A percentile compares a stretch with the other conserved stretches of the same genome.
Evolutionary conservation across 2,888 invertebrate species (phyloP).

Genomic region (Pachydiplax longipennis): DNA sequence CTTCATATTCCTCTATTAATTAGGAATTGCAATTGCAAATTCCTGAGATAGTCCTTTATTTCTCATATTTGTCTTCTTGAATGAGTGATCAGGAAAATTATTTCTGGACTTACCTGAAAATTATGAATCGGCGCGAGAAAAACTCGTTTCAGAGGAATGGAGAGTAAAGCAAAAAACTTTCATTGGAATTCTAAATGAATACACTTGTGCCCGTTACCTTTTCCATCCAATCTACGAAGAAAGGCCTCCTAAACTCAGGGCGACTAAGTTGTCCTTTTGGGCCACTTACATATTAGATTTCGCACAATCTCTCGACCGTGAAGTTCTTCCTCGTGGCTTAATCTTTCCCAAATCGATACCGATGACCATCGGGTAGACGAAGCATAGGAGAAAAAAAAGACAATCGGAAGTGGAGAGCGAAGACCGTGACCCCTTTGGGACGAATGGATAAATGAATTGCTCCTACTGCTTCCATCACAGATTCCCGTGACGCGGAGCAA

Average conservation of each 20-base stretch:
- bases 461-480: not conserved
- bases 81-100: too few relatives aligned
- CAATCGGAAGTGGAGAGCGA: not conserved
- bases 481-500: not conserved
- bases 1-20: too few relatives aligned
- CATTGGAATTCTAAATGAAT: too few relatives aligned
- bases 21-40: too few relatives aligned
- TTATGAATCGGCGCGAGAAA: too few relatives aligned
- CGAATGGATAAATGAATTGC: not conserved
- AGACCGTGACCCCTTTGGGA: not conserved
- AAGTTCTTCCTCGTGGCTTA: not conserved
- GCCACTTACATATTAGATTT: not conserved
- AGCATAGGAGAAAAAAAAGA: not conserved
- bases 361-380: not conserved
- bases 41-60: too few relatives aligned
- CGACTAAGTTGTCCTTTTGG: not conserved
- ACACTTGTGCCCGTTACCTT: too few relatives aligned
- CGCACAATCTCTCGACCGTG: not conserved
- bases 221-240: too few relatives aligned
- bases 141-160: too few relatives aligned
- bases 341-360: not conserved
- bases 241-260: not conserved
- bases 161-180: too few relatives aligned
- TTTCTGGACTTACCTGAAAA: too few relatives aligned
- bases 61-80: too few relatives aligned